phyloP scores from a whole-genome alignment of 2,113 vertebrate species.

The Gambusia affinis region DNA sequence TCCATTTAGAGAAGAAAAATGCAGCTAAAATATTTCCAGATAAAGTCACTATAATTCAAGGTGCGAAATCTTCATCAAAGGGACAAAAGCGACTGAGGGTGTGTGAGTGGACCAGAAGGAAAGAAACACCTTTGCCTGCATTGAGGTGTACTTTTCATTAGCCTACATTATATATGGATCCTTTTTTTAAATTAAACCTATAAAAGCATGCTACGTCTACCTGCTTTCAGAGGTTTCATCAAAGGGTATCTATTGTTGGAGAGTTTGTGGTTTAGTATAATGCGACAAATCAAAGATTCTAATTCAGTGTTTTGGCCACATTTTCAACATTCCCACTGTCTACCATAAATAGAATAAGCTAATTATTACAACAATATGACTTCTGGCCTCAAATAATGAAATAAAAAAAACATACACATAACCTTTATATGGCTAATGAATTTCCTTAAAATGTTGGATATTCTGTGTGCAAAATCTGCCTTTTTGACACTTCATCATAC shows the following conservation, averaged over 20 bases:
- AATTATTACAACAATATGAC: background rate
- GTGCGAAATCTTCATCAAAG: constrained; percentile 77
- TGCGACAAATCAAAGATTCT: background rate
- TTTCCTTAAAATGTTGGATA: no score
- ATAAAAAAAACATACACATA: no score
- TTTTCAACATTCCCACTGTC: background rate
- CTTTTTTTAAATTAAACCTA: background rate
- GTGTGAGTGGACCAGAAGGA: constrained; percentile 63
- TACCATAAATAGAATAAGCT: background rate
- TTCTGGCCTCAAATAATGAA: background rate
- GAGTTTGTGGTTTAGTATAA: background rate
- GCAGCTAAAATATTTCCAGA: constrained; percentile 97
- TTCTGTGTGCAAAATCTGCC: no score
- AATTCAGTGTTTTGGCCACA: background rate
- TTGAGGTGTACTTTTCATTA: constrained; percentile 32
- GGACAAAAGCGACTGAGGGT: constrained; percentile 70
- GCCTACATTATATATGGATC: constrained; percentile 19
- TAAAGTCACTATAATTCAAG: constrained; percentile 85
- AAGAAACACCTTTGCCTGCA: constrained; percentile 57
- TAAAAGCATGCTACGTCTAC: background rate
- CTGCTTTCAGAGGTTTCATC: background rate
- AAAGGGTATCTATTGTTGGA: background rate
- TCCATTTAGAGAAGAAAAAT: constrained; percentile 84
- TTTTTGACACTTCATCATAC: no score
- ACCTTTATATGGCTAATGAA: no score